These are phyloP conservation scores for Gila orcuttii DNA, from an alignment of 2,113 vertebrate genomes.

Conservation along the genomic window DNA sequence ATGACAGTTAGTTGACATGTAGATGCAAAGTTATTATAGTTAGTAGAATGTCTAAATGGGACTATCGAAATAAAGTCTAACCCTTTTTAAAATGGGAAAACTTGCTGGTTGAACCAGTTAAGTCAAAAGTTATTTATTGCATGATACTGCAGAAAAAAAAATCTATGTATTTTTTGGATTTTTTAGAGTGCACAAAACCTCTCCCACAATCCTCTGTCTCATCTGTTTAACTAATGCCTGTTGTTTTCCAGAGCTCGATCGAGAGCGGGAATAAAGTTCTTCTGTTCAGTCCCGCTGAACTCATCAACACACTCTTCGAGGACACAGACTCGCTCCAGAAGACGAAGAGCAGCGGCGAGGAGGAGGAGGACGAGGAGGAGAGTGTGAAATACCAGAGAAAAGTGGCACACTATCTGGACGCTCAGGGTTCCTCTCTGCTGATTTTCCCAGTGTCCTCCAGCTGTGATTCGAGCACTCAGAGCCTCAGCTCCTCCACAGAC, in stretches of 20 bases:
- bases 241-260: conserved; percentile 29
- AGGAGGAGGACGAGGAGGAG: conserved; percentile 1
- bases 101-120: background rate
- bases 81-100: background rate
- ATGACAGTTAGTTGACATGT: too few relatives aligned
- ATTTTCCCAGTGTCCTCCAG: background rate
- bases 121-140: background rate
- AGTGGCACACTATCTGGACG: background rate
- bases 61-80: too few relatives aligned
- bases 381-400: conserved; percentile 6
- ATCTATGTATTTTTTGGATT: too few relatives aligned
- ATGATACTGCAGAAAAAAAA: background rate
- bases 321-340: background rate
- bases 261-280: background rate
- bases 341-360: background rate
- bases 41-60: too few relatives aligned
- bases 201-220: too few relatives aligned
- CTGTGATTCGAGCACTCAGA: background rate
- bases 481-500: background rate
- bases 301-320: background rate
- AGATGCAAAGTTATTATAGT: too few relatives aligned
- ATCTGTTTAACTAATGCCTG: background rate
- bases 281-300: background rate
- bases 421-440: background rate
- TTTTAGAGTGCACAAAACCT: too few relatives aligned